Base-by-base conservation (phyloP, 2,113 vertebrate species). In the Chlorodrepanis virens region DNA sequence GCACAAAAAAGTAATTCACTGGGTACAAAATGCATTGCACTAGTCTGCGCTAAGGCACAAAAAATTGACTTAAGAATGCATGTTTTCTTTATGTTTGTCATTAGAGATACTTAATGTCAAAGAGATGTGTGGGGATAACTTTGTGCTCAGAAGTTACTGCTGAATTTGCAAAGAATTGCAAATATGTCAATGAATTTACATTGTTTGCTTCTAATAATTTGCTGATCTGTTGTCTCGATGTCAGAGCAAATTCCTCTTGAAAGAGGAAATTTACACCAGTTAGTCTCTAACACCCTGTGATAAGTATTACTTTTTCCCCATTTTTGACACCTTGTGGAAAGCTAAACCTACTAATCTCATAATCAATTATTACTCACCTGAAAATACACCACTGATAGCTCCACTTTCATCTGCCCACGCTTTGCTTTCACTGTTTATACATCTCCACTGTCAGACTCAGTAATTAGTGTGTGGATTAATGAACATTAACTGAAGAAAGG, bases 391-490 rank as follows among this genome's bases (percentile, higher is more conserved):
- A 65, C 12, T 42, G 19, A 59, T 81, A 90, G 59, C 12, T 82
- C 27, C 24, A 47, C 47, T 90, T 89, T 83, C 44, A 92, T 83
- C 56, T 80, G 45, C 59, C 63, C 22, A 35, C 24, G 71, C 35
- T 61, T 91, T 54, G 8, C 22, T 47, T 90, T 84, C 47, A 33
- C 47, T 78, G 6, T 78, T 87, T 59, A n/a, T n/a, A 23, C 13
- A 21, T 53, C 44, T 82, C 19, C 27, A 37, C 19, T 70, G 21
- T 63, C 35, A 75, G 76, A 49, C 8, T 64, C 12, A 37, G 63
- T 83, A 93, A 93, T 89, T 90, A 75, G 47, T 7, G 42, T 37
- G 50, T 44, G n/a, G 65, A 87, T 91, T 91, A 89, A 95, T 39
- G 20, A 95, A 82, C 40, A 31, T 56, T 61, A 95, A 39, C 10